Evolutionary conservation across 2,113 vertebrate species (phyloP), one percentile per base, ranked within the genome.

Genomic region (Ascaphus truei): DNA sequence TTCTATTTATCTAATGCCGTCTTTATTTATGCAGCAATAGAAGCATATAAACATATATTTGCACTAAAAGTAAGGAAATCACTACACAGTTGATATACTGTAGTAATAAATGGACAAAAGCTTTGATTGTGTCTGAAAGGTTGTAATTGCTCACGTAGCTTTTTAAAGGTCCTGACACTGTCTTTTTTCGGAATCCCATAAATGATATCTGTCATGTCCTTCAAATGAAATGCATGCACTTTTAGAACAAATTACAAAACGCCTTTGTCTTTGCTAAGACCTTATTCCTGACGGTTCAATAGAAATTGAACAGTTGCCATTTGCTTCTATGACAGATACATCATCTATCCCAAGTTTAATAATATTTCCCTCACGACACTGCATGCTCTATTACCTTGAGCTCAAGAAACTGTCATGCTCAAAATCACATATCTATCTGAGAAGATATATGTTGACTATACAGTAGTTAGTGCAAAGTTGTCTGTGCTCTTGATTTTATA

Each of bases 181-280:
- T 52, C 23, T 23, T 55, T 41, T 30, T 22, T 12, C 4, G 22
- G 36, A 29, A 55, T 18, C 16, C 62, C 26, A 43, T 66, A 55
- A 55, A 66, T 66, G 50, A 66, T 56, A 41, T 56, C 36, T 66
- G 63, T 66, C 51, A 66, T 56, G 63, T 41, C 63, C 36, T 66
- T 56, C 50, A 66, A 66, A 60, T 58, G 22, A 58, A 58, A 53
- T 52, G 62, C 62, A 52, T 65, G 48, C 48, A 39, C 52, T 64
- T 65, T 41, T 65, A 34, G 29, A 65, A 36, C 62, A 53, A 65
- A 53, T 39, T 65, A 52, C 62, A 55, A 26, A 68, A 26, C 34
- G 39, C 22, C 30, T 68, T 59, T 48, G 65, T 47, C 39, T 48
- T 68, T 59, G 22, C 30, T 27, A 50, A 68, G 51, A 36, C 41